Base-by-base conservation (phyloP, 2,888 invertebrate species). In the Clepsis dumicolana region DNA sequence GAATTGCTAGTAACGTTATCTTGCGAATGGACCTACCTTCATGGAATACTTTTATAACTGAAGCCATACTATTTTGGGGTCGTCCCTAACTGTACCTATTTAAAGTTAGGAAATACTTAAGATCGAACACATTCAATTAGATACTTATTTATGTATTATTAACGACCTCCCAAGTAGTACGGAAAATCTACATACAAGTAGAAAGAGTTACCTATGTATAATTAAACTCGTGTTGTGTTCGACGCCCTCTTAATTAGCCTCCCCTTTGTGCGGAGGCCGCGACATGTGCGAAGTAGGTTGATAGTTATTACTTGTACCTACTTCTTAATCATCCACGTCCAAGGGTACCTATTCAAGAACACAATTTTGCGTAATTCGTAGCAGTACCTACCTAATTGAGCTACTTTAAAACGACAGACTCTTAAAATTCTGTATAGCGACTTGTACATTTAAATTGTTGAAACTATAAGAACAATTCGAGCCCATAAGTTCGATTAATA, bases 241-340 rank as follows among this genome's bases (percentile, higher is more conserved):
- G 73, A 85, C 84, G 83, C 86, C 85, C 85, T 82, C 79, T 86
- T 85, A 84, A 85, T 88, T 84, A 79, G 76, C 74, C 72, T 76
- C 78, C 82, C 81, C 77, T 80, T 84, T 82, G 75, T 79, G 72
- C 24, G 48, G 73, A 73, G 74, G 76, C 70, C 78, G 77, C 83
- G 84, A 83, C 90, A 90, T 89, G 80, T 90, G 90, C 81, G 75
- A 80, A 84, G 81, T 84, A 80, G 77, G 77, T 79, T 57, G 57
- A 66, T 70, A 72, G 68, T 65, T 70, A 50, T 53, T 66, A 63
- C 59, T 68, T 52, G 60, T 67, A 59, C 38, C 59, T 52, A 61
- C 71, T 52, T 79, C 77, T 79, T 80, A 79, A 77, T 78, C 72
- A 65, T 44, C 7, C 18, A 18, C 64, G 54, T 50, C 68, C 72